These are phyloP conservation scores for Drosophila helvetica DNA, from an alignment of 2,888 invertebrate genomes.

Conservation along the genomic window DNA sequence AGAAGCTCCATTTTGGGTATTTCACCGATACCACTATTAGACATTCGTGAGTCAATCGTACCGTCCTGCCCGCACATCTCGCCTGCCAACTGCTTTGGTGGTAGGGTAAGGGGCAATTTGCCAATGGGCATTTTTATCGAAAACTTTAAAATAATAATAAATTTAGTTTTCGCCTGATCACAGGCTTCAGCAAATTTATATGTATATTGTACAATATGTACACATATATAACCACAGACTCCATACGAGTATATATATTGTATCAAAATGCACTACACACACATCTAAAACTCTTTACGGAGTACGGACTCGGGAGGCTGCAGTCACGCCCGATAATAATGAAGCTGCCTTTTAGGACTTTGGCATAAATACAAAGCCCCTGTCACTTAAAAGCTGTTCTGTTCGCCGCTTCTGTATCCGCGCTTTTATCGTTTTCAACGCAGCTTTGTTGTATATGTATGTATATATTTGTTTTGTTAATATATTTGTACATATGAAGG, in stretches of 20 bases:
- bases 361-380: background rate
- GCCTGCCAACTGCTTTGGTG: conserved; percentile 57
- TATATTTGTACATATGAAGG: too few species aligned
- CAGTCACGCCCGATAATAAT: background rate
- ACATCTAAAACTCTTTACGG: background rate
- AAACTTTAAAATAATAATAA: too few species aligned
- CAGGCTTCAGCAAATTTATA: too few species aligned
- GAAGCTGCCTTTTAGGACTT: background rate
- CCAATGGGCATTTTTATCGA: conserved; percentile 73
- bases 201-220: background rate
- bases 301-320: background rate
- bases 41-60: conserved; percentile 80
- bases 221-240: background rate
- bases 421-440: too few species aligned
- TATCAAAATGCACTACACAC: background rate
- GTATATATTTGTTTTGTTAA: too few species aligned
- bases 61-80: conserved; percentile 70
- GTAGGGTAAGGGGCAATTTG: conserved; percentile 54
- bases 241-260: background rate
- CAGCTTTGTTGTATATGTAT: too few species aligned
- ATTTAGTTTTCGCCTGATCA: too few species aligned
- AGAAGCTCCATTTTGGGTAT: conserved; percentile 83
- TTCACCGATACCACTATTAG: conserved; percentile 68
- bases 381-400: background rate
- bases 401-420: too few species aligned